phyloP scores from a whole-genome alignment of 2,797 vertebrate species.

The Gadopsis marmoratus region DNA sequence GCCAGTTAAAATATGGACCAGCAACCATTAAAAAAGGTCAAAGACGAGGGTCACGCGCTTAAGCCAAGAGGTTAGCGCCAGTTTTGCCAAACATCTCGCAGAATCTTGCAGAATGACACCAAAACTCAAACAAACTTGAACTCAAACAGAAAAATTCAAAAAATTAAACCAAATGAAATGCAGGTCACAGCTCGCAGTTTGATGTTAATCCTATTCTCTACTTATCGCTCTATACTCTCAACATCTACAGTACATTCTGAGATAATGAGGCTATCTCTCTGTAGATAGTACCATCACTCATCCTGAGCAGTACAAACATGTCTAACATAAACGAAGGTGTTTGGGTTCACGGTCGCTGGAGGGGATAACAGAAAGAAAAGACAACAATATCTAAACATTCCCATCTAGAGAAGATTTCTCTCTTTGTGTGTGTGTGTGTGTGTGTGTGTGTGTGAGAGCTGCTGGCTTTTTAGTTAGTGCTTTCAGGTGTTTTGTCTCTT shows the following conservation, averaged over 20 bases:
- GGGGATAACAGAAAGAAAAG: conserved; percentile 8
- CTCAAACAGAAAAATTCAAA: not conserved
- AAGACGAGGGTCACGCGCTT: not conserved
- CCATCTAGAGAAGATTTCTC: conserved; percentile 27
- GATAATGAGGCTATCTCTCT: not conserved
- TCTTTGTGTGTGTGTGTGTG: not conserved
- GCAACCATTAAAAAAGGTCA: not conserved
- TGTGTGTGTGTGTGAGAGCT: conserved; percentile 37
- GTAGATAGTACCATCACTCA: conserved; percentile 7
- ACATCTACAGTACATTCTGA: not conserved
- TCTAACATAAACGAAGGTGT: conserved; percentile 46
- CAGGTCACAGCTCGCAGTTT: not conserved
- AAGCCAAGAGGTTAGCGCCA: not conserved
- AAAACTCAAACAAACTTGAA: not conserved
- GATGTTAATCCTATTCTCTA: not conserved
- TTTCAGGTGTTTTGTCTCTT: conserved; percentile 31
- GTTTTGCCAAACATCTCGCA: not conserved
- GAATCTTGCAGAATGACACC: not conserved
- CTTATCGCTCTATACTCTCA: too few species aligned
- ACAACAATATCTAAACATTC: conserved; percentile 44
- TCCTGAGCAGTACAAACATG: conserved; percentile 36
- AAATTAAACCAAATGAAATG: not conserved
- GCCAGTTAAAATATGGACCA: not conserved
- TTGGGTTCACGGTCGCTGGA: conserved; percentile 32
- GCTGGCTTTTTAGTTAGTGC: conserved; percentile 9